Base-by-base conservation (phyloP, 2,888 invertebrate species). In the Philonicus albiceps region DNA sequence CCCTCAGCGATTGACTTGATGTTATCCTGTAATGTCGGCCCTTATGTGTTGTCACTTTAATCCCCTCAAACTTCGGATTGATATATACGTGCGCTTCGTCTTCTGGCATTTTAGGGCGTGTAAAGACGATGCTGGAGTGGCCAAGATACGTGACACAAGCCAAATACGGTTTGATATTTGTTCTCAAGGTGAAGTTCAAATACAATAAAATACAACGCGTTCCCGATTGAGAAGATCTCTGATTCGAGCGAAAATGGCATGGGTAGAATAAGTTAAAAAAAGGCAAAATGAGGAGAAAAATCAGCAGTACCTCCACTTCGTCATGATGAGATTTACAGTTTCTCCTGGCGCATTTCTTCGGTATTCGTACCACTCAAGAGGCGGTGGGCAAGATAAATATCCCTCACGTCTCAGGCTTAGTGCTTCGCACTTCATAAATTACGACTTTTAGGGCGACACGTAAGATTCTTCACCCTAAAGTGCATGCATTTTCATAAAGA, bases 391-490 rank as follows among this genome's bases (percentile, higher is more conserved):
- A 87, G 87, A 87, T 87, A 87, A 87, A 87, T 87, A 86, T 87
- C 85, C 37, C 76, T 84, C 87, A 87, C 87, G 87, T 87, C 85
- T 85, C 75, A 76, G 83, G 86, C 83, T 86, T 86, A 86, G 87
- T 86, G 43, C 86, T 86, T 86, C 87, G 86, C 87, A 87, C 87
- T 85, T 86, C 87, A 87, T 87, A 87, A 87, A 87, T 87, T 86
- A 87, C 85, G 86, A 80, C 78, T 86, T 86, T 86, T 72, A 76
- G 85, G 78, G 76, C 80, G 78, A 80, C 87, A 87, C 87, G 87
- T 87, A 86, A 81, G 83, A 84, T 84, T 87, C 86, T 86, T 84
- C 86, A 87, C 87, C 85, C 87, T 87, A 78, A 87, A 87, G 78
- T 85, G 53, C 87, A 76, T 85, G 87, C 85, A 87, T 78, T 87